A percentile compares a stretch with the other conserved stretches of the same genome.
Conservation (phyloP, 1,140 invertebrate genomes). For the Heliconius hermathena region DNA sequence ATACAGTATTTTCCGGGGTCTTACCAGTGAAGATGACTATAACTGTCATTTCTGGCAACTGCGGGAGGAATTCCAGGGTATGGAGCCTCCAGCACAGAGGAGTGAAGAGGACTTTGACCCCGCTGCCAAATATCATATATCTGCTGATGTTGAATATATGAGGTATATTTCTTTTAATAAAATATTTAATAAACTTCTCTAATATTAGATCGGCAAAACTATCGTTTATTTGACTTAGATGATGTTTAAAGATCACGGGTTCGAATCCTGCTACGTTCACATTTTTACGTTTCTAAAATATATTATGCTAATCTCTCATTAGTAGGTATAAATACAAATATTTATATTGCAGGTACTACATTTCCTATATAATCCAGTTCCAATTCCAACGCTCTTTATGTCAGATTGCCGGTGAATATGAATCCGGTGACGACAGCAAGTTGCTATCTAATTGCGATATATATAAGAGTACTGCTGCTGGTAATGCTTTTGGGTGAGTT, state of each 20-base stretch:
- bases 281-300: no score
- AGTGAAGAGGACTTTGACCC: conserved; percentile 92
- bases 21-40: conserved; percentile 85
- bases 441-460: conserved; percentile 92
- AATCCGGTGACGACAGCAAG: conserved; percentile 84
- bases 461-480: conserved; percentile 89
- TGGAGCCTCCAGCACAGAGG: conserved; percentile 89
- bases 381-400: conserved; percentile 94
- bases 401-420: conserved; percentile 89
- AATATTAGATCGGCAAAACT: no score
- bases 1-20: conserved; percentile 92
- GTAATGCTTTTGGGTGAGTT: conserved; percentile 85
- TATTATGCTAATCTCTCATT: no score
- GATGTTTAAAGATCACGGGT: no score
- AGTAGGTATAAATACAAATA: not conserved
- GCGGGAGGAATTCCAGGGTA: conserved; percentile 88
- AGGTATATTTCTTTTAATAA: conserved; percentile 79
- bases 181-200: no score
- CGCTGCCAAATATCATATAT: conserved; percentile 92
- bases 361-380: conserved; percentile 94
- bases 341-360: conserved; percentile 87
- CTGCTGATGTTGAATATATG: conserved; percentile 91
- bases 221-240: no score
- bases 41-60: conserved; percentile 91
- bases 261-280: no score